Evolutionary conservation across 2,113 vertebrate species (phyloP).

Genomic region (Sinocyclocheilus anshuiensis): DNA sequence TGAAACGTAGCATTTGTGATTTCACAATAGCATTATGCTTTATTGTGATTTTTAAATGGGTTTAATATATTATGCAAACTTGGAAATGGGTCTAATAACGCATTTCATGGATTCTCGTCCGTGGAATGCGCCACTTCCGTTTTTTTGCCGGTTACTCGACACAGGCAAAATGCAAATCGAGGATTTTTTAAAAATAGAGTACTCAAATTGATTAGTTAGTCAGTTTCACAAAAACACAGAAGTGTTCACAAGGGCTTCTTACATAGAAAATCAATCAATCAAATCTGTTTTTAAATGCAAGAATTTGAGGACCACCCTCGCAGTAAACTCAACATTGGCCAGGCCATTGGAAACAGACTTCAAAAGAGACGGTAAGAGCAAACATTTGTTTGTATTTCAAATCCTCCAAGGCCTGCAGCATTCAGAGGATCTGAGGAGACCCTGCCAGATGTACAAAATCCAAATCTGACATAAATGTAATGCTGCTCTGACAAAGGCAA

Average conservation of each 20-base stretch:
- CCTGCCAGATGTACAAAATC: not conserved
- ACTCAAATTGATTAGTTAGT: not conserved
- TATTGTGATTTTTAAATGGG: too few relatives aligned
- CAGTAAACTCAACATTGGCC: not conserved
- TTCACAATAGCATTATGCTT: too few relatives aligned
- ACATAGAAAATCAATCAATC: constrained; percentile 30
- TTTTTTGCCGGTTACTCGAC: too few relatives aligned
- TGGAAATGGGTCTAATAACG: too few relatives aligned
- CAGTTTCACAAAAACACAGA: not conserved
- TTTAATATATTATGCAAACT: too few relatives aligned
- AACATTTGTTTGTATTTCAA: constrained; percentile 38
- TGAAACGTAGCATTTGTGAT: too few relatives aligned
- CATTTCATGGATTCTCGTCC: too few relatives aligned
- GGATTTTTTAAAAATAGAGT: too few relatives aligned
- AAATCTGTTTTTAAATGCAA: constrained; percentile 16
- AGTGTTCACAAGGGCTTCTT: not conserved
- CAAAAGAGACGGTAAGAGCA: constrained; percentile 34
- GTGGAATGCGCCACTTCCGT: too few relatives aligned
- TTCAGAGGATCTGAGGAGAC: not conserved
- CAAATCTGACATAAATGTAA: not conserved
- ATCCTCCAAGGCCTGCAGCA: not conserved
- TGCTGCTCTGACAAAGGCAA: not conserved
- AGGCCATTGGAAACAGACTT: constrained; percentile 30
- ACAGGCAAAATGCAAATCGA: too few relatives aligned
- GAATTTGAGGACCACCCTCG: constrained; percentile 41